phyloP scores from a whole-genome alignment of 2,797 vertebrate genomes.

The Hipposideros larvatus region DNA sequence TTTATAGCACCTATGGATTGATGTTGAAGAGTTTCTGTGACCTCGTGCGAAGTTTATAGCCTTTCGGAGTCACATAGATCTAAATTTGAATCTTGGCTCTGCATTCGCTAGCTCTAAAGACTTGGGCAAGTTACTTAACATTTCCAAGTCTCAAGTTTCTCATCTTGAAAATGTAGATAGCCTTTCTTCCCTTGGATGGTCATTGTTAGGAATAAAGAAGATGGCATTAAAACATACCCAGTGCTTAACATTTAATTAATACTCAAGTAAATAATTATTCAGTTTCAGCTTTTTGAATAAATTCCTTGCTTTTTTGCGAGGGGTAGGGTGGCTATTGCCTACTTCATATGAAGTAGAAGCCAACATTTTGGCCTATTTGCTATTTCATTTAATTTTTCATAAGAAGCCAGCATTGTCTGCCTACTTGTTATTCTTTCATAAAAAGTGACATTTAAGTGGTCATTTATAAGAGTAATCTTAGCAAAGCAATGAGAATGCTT shows the following conservation, averaged over 20 bases:
- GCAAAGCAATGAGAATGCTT: conserved; percentile 3
- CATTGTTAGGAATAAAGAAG: conserved; percentile 49
- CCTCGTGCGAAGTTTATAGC: not conserved
- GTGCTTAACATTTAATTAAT: not conserved
- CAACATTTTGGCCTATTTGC: not conserved
- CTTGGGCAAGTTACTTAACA: conserved; percentile 19
- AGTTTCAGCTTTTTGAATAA: conserved; percentile 14
- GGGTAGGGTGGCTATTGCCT: not conserved
- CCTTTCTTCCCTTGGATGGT: not conserved
- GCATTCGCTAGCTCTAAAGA: not conserved
- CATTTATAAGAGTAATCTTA: not conserved
- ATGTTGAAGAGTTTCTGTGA: not conserved
- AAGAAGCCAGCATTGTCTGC: not conserved
- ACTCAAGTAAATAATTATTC: not conserved
- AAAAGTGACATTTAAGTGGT: not conserved
- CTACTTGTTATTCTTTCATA: not conserved
- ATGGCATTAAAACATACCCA: not conserved
- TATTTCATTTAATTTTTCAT: not conserved
- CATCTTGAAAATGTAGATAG: not conserved
- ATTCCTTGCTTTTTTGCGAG: not conserved
- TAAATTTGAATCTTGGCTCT: not conserved
- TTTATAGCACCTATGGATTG: not conserved
- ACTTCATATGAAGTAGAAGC: not conserved
- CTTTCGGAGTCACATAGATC: not conserved
- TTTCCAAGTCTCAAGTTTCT: not conserved